Base-by-base conservation (phyloP, 30 jellyfish, hydroid and myxozoan genomes). In the Hydractinia symbiolongicarpus region DNA sequence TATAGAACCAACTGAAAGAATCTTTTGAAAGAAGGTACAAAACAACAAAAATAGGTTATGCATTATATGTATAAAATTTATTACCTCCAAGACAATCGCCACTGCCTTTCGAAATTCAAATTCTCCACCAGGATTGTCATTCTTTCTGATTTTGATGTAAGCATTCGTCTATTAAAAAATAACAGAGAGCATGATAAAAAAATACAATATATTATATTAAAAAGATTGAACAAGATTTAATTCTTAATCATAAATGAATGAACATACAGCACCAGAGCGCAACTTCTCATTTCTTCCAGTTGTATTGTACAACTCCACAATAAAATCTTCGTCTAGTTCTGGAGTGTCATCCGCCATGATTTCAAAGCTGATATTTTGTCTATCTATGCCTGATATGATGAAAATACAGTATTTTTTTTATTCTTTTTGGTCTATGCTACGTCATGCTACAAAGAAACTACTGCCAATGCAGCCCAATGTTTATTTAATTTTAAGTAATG, bases 91-190 rank as follows among this genome's bases (percentile, higher is more conserved):
- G 4, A 57, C 40, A 61, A 87, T 61, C n/a, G 70, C 84, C 15
- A 81, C 86, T 5, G 87, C 69, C 54, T 7, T 60, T 16, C 56
- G 51, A 66, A 93, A 93, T 67, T 83, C 91, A 73, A 93, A 82
- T 61, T 78, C 84, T 75, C 98, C 98, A 8, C 98, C 96, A 20
- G 98, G 95, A 61, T 80, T 73, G 78, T 93, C 98, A 67, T 93
- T 93, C 73, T 76, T 72, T 30, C 11, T 54, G 5, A 93, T 93
- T 13, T 89, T 93, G 11, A 93, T 88, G 5, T 58, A 70, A 5
- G 98, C 96, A 50, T 4, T 69, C 8, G 83, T 88, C 95, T 88
- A 56, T 4, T 67, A 78, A 57, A n/a, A 53, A 17, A 76, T 7
- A 1, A 30, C 44, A 30, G 44, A 30, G 44, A 30, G 44, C 44